These are phyloP conservation scores for Pteronura brasiliensis DNA, from an alignment of 2,113 vertebrate genomes.

Conservation along the genomic window DNA sequence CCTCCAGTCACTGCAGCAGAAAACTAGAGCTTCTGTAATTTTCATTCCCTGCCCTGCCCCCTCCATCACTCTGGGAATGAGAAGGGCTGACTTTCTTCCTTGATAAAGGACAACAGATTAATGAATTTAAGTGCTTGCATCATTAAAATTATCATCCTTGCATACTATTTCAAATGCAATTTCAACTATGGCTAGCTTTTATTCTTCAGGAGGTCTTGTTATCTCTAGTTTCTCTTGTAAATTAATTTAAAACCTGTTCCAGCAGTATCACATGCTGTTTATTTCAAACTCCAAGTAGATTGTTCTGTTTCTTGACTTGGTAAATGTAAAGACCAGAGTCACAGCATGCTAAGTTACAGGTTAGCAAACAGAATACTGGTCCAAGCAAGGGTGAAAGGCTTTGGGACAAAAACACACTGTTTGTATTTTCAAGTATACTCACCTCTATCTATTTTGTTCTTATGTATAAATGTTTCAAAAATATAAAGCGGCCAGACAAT, in stretches of 20 bases:
- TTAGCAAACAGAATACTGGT: slow-evolving; percentile 47
- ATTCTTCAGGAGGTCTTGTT: slow-evolving; percentile 73
- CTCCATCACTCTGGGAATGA: slow-evolving; percentile 53
- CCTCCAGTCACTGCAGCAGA: not conserved
- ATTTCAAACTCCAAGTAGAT: slow-evolving; percentile 65
- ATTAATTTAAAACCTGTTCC: slow-evolving; percentile 81
- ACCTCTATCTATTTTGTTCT: not conserved
- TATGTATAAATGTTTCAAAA: slow-evolving; percentile 3
- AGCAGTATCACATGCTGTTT: slow-evolving; percentile 65
- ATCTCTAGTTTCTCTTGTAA: slow-evolving; percentile 78
- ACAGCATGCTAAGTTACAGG: slow-evolving; percentile 15
- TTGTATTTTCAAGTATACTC: not conserved
- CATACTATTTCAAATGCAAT: slow-evolving; percentile 69
- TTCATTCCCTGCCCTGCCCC: not conserved
- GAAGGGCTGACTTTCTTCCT: slow-evolving; percentile 59
- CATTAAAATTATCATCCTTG: slow-evolving; percentile 60
- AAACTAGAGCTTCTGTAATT: not conserved
- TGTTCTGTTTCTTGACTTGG: slow-evolving; percentile 63
- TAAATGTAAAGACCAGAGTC: slow-evolving; percentile 49
- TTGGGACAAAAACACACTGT: not conserved
- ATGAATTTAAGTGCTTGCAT: slow-evolving; percentile 75
- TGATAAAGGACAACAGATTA: slow-evolving; percentile 73
- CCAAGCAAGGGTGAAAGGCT: not conserved
- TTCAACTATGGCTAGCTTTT: slow-evolving; percentile 72
- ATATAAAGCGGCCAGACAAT: not conserved